These are phyloP conservation scores for Pangasius djambal DNA, from an alignment of 2,797 vertebrate genomes.

Conservation along the genomic window DNA sequence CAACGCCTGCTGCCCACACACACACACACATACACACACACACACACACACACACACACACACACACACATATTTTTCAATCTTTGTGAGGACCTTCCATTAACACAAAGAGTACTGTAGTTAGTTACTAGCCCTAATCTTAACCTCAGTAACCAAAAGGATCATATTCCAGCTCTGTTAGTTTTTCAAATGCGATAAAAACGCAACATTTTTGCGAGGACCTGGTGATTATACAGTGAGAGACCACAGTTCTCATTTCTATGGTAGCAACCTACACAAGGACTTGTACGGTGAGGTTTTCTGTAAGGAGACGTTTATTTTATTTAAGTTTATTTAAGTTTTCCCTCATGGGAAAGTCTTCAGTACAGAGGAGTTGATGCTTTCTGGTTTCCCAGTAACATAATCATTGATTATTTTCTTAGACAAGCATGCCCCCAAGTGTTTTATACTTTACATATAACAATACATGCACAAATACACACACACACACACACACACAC, in stretches of 20 bases:
- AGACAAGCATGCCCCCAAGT: neutral
- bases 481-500: neutral
- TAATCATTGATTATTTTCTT: neutral
- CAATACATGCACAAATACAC: neutral
- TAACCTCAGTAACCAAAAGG: neutral
- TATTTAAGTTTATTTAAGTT: neutral
- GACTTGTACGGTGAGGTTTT: neutral
- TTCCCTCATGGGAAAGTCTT: neutral
- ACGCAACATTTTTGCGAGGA: neutral
- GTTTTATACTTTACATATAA: neutral
- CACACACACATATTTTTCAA: conserved; percentile 3
- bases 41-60: conserved; percentile 16
- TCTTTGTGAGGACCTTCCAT: neutral
- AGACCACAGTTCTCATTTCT: neutral
- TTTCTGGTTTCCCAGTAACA: neutral
- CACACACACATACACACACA: conserved; percentile 18
- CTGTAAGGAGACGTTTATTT: too few relatives aligned
- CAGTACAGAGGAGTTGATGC: too few relatives aligned
- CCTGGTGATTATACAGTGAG: neutral
- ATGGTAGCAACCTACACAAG: neutral
- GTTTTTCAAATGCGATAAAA: too few relatives aligned
- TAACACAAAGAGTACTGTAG: neutral
- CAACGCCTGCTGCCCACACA: conserved; percentile 33
- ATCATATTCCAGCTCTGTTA: too few relatives aligned
- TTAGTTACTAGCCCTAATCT: neutral